phyloP scores from a whole-genome alignment of 2,113 vertebrate species.

The Lophotis ruficrista region DNA sequence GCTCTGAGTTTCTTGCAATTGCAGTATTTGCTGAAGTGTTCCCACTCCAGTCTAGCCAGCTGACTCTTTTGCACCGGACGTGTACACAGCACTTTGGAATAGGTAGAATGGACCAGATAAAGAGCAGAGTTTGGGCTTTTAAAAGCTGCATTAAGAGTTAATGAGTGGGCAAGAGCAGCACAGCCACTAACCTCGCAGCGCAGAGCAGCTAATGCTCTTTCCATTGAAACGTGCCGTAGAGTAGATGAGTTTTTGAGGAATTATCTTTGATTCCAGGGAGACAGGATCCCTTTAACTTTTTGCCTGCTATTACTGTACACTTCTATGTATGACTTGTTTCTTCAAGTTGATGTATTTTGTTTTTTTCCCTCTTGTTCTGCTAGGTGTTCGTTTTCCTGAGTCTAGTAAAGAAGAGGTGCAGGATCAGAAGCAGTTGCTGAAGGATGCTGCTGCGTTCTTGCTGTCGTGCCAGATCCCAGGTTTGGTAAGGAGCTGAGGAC shows the following conservation, averaged over 20 bases:
- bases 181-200: not conserved
- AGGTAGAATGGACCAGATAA: not conserved
- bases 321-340: not conserved
- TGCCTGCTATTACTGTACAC: rapidly evolving
- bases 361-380: not conserved
- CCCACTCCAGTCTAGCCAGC: not conserved
- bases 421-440: constrained; percentile 95
- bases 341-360: not conserved
- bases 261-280: not conserved
- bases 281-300: not conserved
- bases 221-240: too few species aligned
- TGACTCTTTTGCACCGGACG: not conserved
- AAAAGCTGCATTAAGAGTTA: not conserved
- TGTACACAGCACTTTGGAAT: not conserved
- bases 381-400: constrained; percentile 93
- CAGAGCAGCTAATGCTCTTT: not conserved
- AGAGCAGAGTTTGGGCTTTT: not conserved
- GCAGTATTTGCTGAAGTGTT: not conserved
- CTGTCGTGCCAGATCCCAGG: constrained; percentile 95
- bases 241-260: not conserved
- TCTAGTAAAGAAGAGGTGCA: constrained; percentile 86
- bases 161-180: not conserved
- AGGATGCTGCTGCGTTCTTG: constrained; percentile 92
- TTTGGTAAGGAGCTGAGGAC: constrained; percentile 80
- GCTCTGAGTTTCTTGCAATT: not conserved